These are phyloP conservation scores for Phymorhynchus buccinoides DNA, from an alignment of 1,140 invertebrate genomes.

Conservation along the genomic window DNA sequence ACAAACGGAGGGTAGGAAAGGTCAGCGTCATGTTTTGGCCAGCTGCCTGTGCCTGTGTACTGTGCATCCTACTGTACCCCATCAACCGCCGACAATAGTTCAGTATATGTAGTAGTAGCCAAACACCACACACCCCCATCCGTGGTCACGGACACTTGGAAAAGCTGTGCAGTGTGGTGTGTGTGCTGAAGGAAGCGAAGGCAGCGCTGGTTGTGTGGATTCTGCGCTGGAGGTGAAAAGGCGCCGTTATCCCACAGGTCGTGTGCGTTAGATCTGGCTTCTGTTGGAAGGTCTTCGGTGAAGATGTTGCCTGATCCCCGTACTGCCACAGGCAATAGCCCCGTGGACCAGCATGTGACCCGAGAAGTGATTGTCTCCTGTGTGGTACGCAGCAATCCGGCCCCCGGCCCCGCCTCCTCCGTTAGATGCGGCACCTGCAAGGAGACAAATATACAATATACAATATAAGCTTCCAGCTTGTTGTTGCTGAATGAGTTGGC, in stretches of 20 bases:
- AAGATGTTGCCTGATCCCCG: constrained; percentile 63
- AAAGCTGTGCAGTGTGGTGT: constrained; percentile 38
- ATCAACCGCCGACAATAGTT: not conserved
- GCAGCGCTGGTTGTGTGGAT: constrained; percentile 52
- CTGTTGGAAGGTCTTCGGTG: constrained; percentile 50
- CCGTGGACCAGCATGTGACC: constrained; percentile 58
- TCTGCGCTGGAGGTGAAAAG: constrained; percentile 45
- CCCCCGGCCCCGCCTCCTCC: constrained; percentile 64
- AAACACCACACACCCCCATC: constrained; percentile 29
- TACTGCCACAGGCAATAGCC: constrained; percentile 52
- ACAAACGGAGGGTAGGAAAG: constrained; percentile 30
- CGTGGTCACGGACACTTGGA: constrained; percentile 45
- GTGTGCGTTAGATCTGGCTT: constrained; percentile 39
- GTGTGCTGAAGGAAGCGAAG: constrained; percentile 32
- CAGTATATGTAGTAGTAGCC: not conserved
- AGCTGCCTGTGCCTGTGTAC: constrained; percentile 22
- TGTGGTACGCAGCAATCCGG: constrained; percentile 61
- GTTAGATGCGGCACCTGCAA: constrained; percentile 44
- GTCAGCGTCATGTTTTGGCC: constrained; percentile 18
- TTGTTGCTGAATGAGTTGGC: too few species aligned
- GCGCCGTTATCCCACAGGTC: constrained; percentile 53
- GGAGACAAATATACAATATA: too few species aligned
- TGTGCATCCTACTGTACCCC: not conserved
- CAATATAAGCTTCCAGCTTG: too few species aligned
- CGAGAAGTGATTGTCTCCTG: constrained; percentile 55